phyloP scores from a whole-genome alignment of 2,888 invertebrate genomes.

The Conistra vaccinii region DNA sequence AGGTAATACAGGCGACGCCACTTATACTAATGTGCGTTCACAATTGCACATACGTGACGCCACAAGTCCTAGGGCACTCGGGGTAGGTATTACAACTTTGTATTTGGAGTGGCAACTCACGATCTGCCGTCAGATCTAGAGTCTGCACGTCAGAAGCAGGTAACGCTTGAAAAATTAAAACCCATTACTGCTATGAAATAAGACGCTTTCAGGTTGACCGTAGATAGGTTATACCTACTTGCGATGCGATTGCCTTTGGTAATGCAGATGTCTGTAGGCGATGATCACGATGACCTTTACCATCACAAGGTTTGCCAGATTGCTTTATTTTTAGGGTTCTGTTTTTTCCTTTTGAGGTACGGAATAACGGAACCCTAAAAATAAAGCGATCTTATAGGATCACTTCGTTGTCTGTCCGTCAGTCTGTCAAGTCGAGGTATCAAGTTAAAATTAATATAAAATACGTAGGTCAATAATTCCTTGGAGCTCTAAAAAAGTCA shows the following conservation, averaged over 20 bases:
- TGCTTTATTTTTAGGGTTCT: background rate
- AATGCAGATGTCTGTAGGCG: background rate
- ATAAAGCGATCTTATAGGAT: too few species aligned
- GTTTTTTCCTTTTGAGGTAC: too few species aligned
- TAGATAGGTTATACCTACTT: too few species aligned
- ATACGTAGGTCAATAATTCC: too few species aligned
- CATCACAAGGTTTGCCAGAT: background rate
- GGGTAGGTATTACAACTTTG: background rate
- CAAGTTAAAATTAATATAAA: too few species aligned
- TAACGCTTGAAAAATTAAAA: background rate
- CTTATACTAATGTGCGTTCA: too few species aligned
- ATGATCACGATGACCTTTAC: background rate
- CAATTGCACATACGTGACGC: too few species aligned
- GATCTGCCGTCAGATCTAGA: background rate
- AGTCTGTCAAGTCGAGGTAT: too few species aligned
- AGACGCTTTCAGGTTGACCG: background rate
- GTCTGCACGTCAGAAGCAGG: background rate
- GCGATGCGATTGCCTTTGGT: background rate
- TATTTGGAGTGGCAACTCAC: background rate
- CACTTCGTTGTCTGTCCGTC: too few species aligned
- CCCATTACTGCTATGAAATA: background rate
- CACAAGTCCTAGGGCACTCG: background rate
- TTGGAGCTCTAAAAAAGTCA: too few species aligned
- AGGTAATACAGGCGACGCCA: too few species aligned
- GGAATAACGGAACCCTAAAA: too few species aligned